phyloP scores from a whole-genome alignment of 2,888 invertebrate genomes.

The Eustalomyia histrio region DNA sequence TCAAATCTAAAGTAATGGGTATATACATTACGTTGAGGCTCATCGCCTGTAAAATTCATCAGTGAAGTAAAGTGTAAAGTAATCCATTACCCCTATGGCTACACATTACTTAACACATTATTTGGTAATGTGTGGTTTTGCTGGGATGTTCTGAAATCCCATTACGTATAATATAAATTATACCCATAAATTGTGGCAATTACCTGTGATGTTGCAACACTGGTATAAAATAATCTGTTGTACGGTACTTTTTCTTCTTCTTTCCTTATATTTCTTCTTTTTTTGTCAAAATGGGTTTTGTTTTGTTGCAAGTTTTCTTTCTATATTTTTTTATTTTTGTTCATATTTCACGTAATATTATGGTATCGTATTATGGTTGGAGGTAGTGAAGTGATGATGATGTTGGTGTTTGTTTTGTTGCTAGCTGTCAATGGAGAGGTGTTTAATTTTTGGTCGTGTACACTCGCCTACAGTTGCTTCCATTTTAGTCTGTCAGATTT shows the following conservation, averaged over 20 bases:
- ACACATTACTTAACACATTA: too few species aligned
- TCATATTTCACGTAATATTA: constrained; percentile 14
- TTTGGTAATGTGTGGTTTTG: too few species aligned
- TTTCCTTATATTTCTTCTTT: constrained; percentile 14
- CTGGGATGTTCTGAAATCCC: too few species aligned
- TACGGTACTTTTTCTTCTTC: constrained; percentile 52
- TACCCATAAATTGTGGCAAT: too few species aligned
- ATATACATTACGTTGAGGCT: too few species aligned
- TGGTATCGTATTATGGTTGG: constrained; percentile 3
- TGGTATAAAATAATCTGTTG: constrained; percentile 42
- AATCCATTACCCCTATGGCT: too few species aligned
- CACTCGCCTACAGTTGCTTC: constrained; percentile 34
- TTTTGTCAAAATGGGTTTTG: constrained; percentile 19
- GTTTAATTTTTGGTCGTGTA: constrained; percentile 1
- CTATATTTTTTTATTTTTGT: background rate
- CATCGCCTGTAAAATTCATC: too few species aligned
- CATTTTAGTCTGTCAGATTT: background rate
- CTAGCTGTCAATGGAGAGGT: background rate
- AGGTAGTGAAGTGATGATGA: background rate
- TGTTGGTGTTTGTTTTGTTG: background rate
- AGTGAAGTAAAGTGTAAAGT: too few species aligned
- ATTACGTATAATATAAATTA: too few species aligned
- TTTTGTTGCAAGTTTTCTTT: constrained; percentile 23
- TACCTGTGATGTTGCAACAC: too few species aligned
- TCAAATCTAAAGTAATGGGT: too few species aligned